phyloP scores from a whole-genome alignment of 2,113 vertebrate species.

The Corynorhinus townsendii region DNA sequence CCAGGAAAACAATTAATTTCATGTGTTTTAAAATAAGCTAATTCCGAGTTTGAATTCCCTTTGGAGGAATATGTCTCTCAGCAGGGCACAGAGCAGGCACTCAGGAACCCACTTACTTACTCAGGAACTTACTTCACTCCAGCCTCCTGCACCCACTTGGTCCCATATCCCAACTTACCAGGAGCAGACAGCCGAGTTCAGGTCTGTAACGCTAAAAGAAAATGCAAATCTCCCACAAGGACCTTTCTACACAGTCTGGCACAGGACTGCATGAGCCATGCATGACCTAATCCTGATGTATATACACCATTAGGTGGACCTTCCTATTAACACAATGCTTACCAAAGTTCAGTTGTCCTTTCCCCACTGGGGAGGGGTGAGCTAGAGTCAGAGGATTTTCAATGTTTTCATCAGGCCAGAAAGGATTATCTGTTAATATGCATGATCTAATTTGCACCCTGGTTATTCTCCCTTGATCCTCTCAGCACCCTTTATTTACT shows the following conservation, averaged over 20 bases:
- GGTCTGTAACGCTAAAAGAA: background rate
- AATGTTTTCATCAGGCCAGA: background rate
- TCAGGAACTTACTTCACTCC: background rate
- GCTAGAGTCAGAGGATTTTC: background rate
- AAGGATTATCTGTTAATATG: background rate
- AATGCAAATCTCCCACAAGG: background rate
- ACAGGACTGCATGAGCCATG: too few species aligned
- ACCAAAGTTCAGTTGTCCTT: background rate
- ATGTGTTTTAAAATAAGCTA: background rate
- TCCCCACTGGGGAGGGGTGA: rapidly evolving
- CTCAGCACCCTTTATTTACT: background rate
- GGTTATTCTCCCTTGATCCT: background rate
- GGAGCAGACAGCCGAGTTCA: too few species aligned
- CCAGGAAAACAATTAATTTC: too few species aligned
- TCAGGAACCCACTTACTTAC: too few species aligned
- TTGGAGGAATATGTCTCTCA: background rate
- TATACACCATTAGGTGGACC: background rate
- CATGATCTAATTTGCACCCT: background rate
- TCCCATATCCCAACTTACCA: background rate
- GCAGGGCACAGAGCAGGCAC: background rate
- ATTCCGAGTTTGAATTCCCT: background rate
- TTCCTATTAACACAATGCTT: background rate
- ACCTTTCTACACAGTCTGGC: background rate
- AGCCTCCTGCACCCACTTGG: rapidly evolving
- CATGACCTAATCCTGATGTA: background rate